Base-by-base conservation (phyloP, 30 jellyfish, hydroid and myxozoan species). In the Turritopsis rubra region DNA sequence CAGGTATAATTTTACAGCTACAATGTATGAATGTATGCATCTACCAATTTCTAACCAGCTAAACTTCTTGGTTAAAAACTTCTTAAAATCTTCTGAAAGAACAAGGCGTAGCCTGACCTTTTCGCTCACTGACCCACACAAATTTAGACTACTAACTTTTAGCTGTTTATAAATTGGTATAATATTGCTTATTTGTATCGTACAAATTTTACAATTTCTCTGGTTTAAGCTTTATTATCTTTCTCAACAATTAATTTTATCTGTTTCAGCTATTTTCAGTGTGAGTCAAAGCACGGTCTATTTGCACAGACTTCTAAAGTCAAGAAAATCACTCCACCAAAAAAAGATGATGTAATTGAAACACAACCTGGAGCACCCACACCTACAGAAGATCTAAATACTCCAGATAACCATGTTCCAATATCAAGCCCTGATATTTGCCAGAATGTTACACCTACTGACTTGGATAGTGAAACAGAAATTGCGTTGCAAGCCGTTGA, bases 271-370 rank as follows among this genome's bases (percentile, higher is more conserved):
- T 93, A 93, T 79, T 93, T 93, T 84, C 95, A 88, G 53, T 93
- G 99, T 66, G 94, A 93, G n/a, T 91, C 99, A 20, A 93, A 93
- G 84, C 89, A 75, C 74, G 99, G 99, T 19, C 72, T 93, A 19
- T 93, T 93, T 79, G 95, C 99, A 8, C 99, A 96, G 31, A 94
- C 81, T 21, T 93, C 85, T 68, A 93, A 93, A 79, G 92, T 93
- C 28, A 68, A 68, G 21, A 68, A 68, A 68, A 23, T 68, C 28
- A n/a, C 77, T 73, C 84, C 41, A 18, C 65, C 89, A 54, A 89
- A 87, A 54, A 87, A 41, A 52, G 95, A 87, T 27, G 89, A 87
- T 54, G 95, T 80, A 41, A 68, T 65, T 71, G 77, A 80, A 77
- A 73, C 89, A 41, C 81, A 75, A 20, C 95, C 81, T 53, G 17